phyloP scores from a whole-genome alignment of 2,797 vertebrate genomes.

The Acanthis flammea region DNA sequence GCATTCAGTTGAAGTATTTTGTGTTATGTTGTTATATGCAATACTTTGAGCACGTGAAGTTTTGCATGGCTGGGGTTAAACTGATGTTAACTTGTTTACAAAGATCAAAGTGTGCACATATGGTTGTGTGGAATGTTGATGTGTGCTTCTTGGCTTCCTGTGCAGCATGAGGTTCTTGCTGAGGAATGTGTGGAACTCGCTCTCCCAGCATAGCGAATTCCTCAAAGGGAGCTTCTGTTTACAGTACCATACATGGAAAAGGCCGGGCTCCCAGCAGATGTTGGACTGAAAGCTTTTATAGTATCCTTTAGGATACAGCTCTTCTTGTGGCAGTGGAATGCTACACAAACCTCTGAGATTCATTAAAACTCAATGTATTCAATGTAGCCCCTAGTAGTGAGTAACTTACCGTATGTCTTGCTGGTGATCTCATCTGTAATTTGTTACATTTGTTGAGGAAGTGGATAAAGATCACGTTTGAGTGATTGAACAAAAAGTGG shows the following conservation, averaged over 20 bases:
- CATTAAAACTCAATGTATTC: neutral
- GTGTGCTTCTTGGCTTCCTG: conserved; percentile 44
- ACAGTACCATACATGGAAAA: conserved; percentile 55
- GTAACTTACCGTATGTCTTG: neutral
- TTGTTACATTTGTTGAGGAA: neutral
- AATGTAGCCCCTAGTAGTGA: neutral
- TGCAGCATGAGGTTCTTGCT: conserved; percentile 24
- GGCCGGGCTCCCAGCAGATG: neutral
- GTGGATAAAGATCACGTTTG: neutral
- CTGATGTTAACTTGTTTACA: conserved; percentile 2
- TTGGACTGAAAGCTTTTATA: neutral
- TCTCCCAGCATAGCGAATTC: conserved; percentile 29
- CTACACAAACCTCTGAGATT: neutral
- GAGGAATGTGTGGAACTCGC: conserved; percentile 49
- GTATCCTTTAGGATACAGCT: neutral
- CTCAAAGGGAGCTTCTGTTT: conserved; percentile 60
- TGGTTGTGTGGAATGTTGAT: neutral
- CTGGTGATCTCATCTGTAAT: neutral
- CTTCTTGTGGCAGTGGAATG: neutral
- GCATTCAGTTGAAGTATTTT: neutral
- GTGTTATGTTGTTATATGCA: neutral
- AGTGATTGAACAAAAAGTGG: neutral
- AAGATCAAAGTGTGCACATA: conserved; percentile 22
- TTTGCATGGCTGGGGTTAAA: neutral
- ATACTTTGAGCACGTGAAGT: neutral